A percentile compares a stretch with the other conserved stretches of the same genome.
phyloP scores from a whole-genome alignment of 2,113 vertebrate species.

The Hiodon alosoides region DNA sequence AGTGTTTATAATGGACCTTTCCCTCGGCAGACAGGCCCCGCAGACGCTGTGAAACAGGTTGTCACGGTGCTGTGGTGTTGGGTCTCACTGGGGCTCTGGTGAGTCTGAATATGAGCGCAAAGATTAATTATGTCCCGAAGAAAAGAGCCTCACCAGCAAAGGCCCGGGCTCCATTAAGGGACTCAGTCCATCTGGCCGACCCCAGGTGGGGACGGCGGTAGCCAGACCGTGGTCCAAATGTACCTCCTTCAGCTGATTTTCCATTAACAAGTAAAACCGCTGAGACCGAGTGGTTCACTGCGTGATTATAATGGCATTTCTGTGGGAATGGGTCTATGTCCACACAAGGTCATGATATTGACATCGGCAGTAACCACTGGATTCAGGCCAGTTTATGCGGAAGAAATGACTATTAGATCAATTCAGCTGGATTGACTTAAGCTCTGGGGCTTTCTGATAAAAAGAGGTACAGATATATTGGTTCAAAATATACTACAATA shows the following conservation, averaged over 20 bases:
- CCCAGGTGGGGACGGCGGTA: slow-evolving; percentile 3
- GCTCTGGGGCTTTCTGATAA: slow-evolving; percentile 48
- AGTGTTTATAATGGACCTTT: slow-evolving; percentile 40
- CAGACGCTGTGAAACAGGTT: slow-evolving; percentile 27
- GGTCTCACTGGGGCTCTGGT: slow-evolving; percentile 16
- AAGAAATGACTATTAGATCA: slow-evolving; percentile 53
- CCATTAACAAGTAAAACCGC: slow-evolving; percentile 1
- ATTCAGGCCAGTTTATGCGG: neutral
- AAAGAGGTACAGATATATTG: slow-evolving; percentile 45
- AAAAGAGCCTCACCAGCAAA: neutral
- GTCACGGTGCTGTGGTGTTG: slow-evolving; percentile 11
- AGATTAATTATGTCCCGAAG: slow-evolving; percentile 20
- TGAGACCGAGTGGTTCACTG: neutral
- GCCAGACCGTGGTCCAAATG: neutral
- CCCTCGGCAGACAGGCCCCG: slow-evolving; percentile 24
- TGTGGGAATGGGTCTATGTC: slow-evolving; percentile 11
- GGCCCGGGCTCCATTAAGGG: neutral
- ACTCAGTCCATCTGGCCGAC: slow-evolving; percentile 18
- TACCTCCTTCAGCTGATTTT: slow-evolving; percentile 11
- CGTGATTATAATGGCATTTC: neutral
- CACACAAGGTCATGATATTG: neutral
- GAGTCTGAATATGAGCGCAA: slow-evolving; percentile 1
- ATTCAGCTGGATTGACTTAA: slow-evolving; percentile 64
- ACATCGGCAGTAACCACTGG: slow-evolving; percentile 26
- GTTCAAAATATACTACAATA: neutral